These are phyloP conservation scores for Drosophila teissieri DNA, from an alignment of 1,140 invertebrate genomes.

Conservation along the genomic window DNA sequence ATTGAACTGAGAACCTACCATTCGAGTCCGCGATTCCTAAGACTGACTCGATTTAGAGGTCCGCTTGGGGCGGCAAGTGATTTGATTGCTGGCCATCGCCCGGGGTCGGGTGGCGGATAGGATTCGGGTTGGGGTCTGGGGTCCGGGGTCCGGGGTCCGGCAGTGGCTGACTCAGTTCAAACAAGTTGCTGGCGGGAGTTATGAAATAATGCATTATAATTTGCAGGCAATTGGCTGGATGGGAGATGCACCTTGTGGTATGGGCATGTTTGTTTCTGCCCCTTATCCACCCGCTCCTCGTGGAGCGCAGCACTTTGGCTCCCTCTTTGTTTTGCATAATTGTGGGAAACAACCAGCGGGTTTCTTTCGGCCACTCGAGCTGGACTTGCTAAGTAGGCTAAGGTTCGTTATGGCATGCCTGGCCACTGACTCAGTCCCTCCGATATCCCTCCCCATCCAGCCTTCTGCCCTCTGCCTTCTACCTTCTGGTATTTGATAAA, in stretches of 20 bases:
- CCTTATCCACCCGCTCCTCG: constrained; percentile 22
- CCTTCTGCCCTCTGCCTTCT: constrained; percentile 4
- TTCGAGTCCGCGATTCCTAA: constrained; percentile 7
- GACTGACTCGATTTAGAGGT: constrained; percentile 38
- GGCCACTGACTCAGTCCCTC: constrained; percentile 59
- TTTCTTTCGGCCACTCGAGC: constrained; percentile 31
- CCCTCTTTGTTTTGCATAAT: constrained; percentile 75
- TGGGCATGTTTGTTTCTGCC: constrained; percentile 70
- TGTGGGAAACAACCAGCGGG: constrained; percentile 81
- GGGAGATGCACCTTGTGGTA: constrained; percentile 75
- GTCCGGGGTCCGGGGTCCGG: constrained; percentile 3
- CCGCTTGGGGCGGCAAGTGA: constrained; percentile 76
- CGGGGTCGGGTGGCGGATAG: constrained; percentile 38
- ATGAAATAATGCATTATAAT: constrained; percentile 84
- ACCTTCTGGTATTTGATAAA: constrained; percentile 70
- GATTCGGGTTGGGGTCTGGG: constrained; percentile 15
- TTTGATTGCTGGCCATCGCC: constrained; percentile 67
- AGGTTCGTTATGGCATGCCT: constrained; percentile 78
- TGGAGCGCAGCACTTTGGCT: constrained; percentile 41
- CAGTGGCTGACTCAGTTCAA: constrained; percentile 69
- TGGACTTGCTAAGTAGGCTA: constrained; percentile 71
- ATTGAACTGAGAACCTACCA: constrained; percentile 7
- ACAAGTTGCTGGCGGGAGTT: constrained; percentile 81
- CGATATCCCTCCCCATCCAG: constrained; percentile 2
- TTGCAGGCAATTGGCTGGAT: constrained; percentile 69